Conservation (phyloP, 2,888 invertebrate species). For the Crematogaster levior region DNA sequence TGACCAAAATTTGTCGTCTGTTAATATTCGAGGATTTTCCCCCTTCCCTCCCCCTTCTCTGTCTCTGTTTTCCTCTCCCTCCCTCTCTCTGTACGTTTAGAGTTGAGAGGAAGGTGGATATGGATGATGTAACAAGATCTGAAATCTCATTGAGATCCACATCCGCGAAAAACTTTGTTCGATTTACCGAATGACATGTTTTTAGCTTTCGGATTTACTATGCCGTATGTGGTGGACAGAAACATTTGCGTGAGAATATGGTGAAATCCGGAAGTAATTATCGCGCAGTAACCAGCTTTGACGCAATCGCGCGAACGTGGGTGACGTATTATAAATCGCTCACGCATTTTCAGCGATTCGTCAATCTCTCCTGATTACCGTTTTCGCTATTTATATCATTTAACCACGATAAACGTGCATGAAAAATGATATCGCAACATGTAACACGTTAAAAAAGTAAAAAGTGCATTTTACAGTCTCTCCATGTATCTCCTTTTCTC, state of each 20-base stretch:
- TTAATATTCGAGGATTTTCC: neutral
- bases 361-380: neutral
- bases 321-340: conserved; percentile 10
- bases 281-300: conserved; percentile 27
- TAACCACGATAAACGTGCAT: too few species aligned
- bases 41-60: neutral
- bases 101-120: neutral
- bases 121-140: neutral
- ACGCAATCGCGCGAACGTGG: conserved; percentile 36
- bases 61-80: neutral
- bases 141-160: neutral
- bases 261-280: conserved; percentile 53
- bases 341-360: conserved; percentile 28
- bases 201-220: conserved; percentile 35
- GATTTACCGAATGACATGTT: conserved; percentile 9
- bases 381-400: neutral
- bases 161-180: neutral
- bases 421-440: neutral
- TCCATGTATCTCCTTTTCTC: neutral
- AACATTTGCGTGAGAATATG: conserved; percentile 51
- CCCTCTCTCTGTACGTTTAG: neutral
- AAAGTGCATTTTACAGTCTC: neutral
- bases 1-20: neutral
- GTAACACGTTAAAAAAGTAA: neutral
- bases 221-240: conserved; percentile 2